Base-by-base conservation (phyloP, 1,140 invertebrate species). In the Drosophila busckii region DNA sequence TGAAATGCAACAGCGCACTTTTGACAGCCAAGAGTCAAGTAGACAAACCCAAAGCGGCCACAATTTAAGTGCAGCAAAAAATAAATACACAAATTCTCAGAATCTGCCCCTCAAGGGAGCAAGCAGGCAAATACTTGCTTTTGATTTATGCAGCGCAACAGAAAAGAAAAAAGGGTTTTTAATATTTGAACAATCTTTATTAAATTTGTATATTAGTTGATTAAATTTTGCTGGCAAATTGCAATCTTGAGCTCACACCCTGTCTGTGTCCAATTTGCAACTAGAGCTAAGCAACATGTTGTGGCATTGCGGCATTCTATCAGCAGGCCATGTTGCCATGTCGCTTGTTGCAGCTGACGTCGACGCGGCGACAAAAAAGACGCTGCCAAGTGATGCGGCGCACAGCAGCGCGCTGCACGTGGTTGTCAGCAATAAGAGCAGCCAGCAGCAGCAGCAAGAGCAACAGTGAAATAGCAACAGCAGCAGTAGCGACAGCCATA, bases 301-400 rank as follows among this genome's bases (percentile, higher is more conserved):
- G 26, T 34, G 29, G 25, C 35, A 42, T 23, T 31, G 60, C 67
- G 41, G 70, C 53, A 71, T 71, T 40, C 41, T 13, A 31, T 22
- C 10, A 37, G 9, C 6, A 13, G 22, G 7, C 35, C 9, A 45
- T 76, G 66, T 76, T 68, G 60, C 56, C 55, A 52, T 66, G 45
- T 46, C 26, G 59, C 59, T 28, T 45, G 66, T 38, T 80, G 73
- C 71, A 64, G 71, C 71, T 80, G 63, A 62, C 71, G 71, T 80
- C 73, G 73, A 78, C 71, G 75, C 75, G 73, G 54, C 59, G 75
- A 78, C 75, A 68, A 78, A 78, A 78, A 78, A 80, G 54, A 80
- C 73, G 73, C 73, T 78, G 73, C 73, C 73, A 73, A 80, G 31
- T 80, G 68, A 78, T 78, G 73, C 73, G 73, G 73, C 73, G 73